Percentiles rank a stretch among this genome's conserved stretches.
Evolutionary conservation across 2,888 invertebrate genomes (phyloP).

Genomic region (Biston betularia): DNA sequence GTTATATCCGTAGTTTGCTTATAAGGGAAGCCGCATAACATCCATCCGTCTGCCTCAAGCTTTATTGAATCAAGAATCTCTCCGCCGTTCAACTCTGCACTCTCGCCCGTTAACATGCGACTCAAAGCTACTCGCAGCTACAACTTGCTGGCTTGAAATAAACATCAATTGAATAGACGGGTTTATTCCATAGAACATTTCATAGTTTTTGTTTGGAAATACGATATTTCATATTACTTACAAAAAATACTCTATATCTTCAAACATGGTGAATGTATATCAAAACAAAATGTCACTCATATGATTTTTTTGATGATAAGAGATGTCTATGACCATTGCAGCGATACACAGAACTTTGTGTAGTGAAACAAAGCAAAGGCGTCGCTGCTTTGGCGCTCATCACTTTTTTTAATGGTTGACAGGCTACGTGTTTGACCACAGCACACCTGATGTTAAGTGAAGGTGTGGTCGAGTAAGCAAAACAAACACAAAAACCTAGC

Average conservation of each 20-base stretch:
- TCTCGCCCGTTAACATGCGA: slow-evolving; percentile 51
- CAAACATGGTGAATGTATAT: not conserved
- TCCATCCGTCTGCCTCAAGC: slow-evolving; percentile 54
- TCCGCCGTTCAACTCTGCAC: slow-evolving; percentile 51
- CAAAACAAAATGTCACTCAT: no score
- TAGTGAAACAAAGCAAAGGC: no score
- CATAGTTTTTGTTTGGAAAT: slow-evolving; percentile 6
- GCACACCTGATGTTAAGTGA: no score
- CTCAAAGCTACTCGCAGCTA: slow-evolving; percentile 45
- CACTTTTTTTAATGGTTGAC: no score
- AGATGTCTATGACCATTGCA: no score
- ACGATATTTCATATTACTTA: not conserved
- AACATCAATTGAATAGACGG: slow-evolving; percentile 3
- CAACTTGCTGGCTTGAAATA: not conserved
- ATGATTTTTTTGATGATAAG: no score
- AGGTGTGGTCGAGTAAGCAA: no score
- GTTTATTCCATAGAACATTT: slow-evolving; percentile 5
- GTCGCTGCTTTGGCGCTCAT: no score
- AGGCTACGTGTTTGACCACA: no score
- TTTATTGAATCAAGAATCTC: slow-evolving; percentile 56
- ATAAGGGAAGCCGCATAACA: slow-evolving; percentile 50
- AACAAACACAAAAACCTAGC: no score
- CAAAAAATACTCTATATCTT: not conserved
- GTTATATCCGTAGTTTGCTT: not conserved
- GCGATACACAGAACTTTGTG: no score